Percentiles rank a stretch among this genome's conserved stretches.
Evolutionary conservation across 2,113 vertebrate species (phyloP).

Genomic region (Zosterops borbonicus): DNA sequence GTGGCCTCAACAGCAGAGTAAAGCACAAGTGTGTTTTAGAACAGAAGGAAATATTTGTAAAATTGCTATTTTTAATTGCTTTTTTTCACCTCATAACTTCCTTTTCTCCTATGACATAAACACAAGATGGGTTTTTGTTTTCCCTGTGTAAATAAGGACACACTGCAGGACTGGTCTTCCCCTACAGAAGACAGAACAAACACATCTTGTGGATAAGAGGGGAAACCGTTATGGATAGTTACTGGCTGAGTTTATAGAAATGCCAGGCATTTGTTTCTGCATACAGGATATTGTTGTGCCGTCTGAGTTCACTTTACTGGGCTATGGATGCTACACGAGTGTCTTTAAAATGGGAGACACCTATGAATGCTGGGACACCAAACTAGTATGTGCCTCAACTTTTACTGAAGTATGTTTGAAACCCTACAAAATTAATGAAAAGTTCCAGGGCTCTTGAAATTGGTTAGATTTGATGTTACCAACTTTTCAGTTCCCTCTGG

Average conservation of each 20-base stretch:
- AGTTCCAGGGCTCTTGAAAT: not conserved
- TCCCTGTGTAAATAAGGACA: not conserved
- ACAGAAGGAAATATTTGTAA: not conserved
- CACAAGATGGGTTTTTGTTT: not conserved
- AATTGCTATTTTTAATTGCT: not conserved
- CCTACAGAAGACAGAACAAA: not conserved
- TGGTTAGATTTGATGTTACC: not conserved
- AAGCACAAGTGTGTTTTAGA: not conserved
- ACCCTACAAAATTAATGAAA: not conserved
- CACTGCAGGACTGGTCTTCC: not conserved
- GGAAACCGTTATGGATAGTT: not conserved
- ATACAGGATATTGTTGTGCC: not conserved
- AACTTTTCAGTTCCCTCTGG: not conserved
- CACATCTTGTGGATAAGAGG: not conserved
- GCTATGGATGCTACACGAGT: not conserved
- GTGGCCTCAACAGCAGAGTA: not conserved
- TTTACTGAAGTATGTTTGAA: not conserved
- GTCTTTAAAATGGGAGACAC: not conserved
- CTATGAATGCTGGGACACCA: not conserved
- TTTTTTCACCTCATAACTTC: not conserved
- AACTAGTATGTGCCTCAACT: not conserved
- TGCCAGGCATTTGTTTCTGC: not conserved
- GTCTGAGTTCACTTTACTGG: not conserved
- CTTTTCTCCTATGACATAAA: not conserved
- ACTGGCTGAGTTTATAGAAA: not conserved